Evolutionary conservation across 2,113 vertebrate species (phyloP).

Genomic region (Orientallactaga bullata): DNA sequence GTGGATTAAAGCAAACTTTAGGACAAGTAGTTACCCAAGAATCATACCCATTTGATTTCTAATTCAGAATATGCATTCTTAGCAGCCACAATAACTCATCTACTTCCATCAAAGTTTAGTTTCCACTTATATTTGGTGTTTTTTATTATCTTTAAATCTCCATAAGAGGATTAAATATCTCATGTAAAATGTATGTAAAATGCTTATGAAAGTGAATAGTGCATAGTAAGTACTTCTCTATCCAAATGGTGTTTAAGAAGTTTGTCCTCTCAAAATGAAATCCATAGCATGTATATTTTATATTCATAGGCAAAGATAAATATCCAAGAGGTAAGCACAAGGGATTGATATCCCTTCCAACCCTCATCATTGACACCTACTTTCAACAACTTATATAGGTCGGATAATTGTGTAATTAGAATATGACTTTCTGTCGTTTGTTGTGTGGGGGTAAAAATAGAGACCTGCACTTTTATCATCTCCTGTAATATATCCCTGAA

Average conservation of each 20-base stretch:
- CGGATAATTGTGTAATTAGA: not conserved
- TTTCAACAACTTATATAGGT: not conserved
- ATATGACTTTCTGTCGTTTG: not conserved
- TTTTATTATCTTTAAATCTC: not conserved
- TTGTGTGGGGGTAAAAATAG: not conserved
- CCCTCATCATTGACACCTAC: not conserved
- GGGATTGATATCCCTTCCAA: not conserved
- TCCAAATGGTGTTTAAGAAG: not conserved
- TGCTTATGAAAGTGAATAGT: not conserved
- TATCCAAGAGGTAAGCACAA: not conserved
- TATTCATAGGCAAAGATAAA: not conserved
- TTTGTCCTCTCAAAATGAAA: not conserved
- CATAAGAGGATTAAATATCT: not conserved
- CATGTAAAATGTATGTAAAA: not conserved
- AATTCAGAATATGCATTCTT: not conserved
- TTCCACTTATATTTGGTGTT: not conserved
- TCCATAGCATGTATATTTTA: not conserved
- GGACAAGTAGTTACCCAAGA: not conserved
- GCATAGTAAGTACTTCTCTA: not conserved
- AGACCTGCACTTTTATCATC: not conserved
- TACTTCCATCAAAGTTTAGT: not conserved
- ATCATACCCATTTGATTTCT: not conserved
- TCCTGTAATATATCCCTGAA: not conserved
- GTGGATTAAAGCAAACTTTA: not conserved
- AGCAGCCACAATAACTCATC: not conserved